A percentile compares a stretch with the other conserved stretches of the same genome.
Evolutionary conservation across 2,888 invertebrate genomes (phyloP).

Genomic region (Noctua fimbriata): DNA sequence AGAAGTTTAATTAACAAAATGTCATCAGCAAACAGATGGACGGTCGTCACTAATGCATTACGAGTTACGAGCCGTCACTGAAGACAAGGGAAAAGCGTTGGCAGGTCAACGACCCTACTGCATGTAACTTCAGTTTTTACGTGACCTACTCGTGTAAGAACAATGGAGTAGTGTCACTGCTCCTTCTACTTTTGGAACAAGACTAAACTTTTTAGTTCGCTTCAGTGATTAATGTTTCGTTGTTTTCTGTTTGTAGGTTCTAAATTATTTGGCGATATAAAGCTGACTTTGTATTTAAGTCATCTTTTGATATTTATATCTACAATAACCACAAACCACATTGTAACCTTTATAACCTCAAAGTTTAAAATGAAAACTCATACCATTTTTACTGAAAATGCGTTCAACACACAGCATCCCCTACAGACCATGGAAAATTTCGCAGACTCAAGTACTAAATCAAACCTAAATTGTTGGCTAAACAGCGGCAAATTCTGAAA

Average conservation of each 20-base stretch:
- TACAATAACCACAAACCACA: neutral
- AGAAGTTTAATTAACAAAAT: slow-evolving; percentile 55
- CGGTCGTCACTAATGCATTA: slow-evolving; percentile 54
- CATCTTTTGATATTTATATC: slow-evolving; percentile 15
- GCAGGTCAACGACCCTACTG: slow-evolving; percentile 57
- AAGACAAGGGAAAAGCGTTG: slow-evolving; percentile 58
- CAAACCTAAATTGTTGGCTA: slow-evolving; percentile 67
- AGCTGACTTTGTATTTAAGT: neutral
- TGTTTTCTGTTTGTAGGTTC: slow-evolving; percentile 35
- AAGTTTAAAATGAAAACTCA: neutral
- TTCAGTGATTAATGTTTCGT: slow-evolving; percentile 37
- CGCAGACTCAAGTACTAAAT: slow-evolving; percentile 49
- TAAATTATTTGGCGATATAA: slow-evolving; percentile 15
- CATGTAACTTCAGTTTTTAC: slow-evolving; percentile 62
- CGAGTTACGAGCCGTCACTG: slow-evolving; percentile 31
- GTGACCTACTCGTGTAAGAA: slow-evolving; percentile 61
- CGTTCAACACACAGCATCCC: neutral
- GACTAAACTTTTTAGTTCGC: slow-evolving; percentile 44
- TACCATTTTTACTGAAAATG: neutral
- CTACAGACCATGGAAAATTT: slow-evolving; percentile 15
- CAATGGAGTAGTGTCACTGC: slow-evolving; percentile 60
- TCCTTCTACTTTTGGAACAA: slow-evolving; percentile 46
- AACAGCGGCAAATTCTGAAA: slow-evolving; percentile 75
- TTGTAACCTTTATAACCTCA: neutral
- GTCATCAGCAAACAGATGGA: slow-evolving; percentile 44